Conservation (phyloP, 2,888 invertebrate species). For the Lucinisca nassula region DNA sequence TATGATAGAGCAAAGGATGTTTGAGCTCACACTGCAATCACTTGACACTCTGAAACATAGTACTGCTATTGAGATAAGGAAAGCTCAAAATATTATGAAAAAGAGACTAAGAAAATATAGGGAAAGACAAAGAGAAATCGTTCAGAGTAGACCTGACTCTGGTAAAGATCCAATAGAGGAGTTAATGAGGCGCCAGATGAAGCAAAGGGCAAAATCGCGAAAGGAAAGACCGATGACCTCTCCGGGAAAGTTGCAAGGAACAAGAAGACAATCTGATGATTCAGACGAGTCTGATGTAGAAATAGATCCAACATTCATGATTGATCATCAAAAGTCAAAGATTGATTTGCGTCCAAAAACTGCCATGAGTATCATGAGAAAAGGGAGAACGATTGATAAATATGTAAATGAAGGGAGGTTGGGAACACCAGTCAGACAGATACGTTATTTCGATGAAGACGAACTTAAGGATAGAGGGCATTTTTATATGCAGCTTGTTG, state of each 20-base stretch:
- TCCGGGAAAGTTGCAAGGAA: constrained; percentile 3
- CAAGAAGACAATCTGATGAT: background rate
- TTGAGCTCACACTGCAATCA: constrained; percentile 58
- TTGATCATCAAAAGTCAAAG: constrained; percentile 67
- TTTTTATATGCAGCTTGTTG: constrained; percentile 60
- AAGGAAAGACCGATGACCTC: constrained; percentile 50
- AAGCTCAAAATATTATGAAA: constrained; percentile 69
- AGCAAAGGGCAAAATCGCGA: constrained; percentile 44
- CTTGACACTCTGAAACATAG: constrained; percentile 64
- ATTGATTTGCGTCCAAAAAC: constrained; percentile 69
- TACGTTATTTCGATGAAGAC: constrained; percentile 66
- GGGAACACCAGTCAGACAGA: constrained; percentile 49
- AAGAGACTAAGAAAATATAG: constrained; percentile 59
- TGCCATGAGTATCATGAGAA: constrained; percentile 56
- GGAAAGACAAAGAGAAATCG: constrained; percentile 66
- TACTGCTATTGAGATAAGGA: constrained; percentile 61
- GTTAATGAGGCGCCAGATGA: constrained; percentile 57
- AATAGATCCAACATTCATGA: constrained; percentile 66
- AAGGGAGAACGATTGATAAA: constrained; percentile 36
- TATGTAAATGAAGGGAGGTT: constrained; percentile 57
- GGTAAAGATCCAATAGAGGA: constrained; percentile 61
- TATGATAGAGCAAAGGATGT: constrained; percentile 67
- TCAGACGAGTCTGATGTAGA: constrained; percentile 61
- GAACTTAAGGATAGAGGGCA: constrained; percentile 62
- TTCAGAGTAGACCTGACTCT: constrained; percentile 41